phyloP scores from a whole-genome alignment of 2,888 invertebrate genomes.

The Rhagonycha lutea region DNA sequence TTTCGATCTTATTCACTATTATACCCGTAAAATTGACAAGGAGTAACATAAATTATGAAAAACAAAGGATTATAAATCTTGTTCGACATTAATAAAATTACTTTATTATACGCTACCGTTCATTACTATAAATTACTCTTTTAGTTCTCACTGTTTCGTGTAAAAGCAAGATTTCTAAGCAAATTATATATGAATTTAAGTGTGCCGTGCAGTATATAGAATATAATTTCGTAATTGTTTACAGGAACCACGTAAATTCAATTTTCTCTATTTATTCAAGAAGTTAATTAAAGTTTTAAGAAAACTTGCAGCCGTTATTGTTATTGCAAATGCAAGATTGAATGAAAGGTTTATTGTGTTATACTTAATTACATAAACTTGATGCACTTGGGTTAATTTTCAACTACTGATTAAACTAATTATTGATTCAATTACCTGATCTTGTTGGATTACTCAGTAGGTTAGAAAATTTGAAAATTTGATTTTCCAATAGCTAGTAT shows the following conservation, averaged over 20 bases:
- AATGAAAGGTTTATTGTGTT: background rate
- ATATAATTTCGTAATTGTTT: background rate
- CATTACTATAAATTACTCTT: background rate
- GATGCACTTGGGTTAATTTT: background rate
- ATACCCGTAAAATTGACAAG: too few relatives aligned
- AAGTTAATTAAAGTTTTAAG: background rate
- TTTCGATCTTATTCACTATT: too few relatives aligned
- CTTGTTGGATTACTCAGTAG: background rate
- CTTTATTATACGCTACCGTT: background rate
- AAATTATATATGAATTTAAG: background rate
- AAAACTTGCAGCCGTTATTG: background rate
- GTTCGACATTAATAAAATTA: background rate
- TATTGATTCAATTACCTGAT: background rate
- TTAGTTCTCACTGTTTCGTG: background rate
- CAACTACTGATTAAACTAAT: background rate
- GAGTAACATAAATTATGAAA: too few relatives aligned
- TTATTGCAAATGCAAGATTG: background rate
- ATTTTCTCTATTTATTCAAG: background rate
- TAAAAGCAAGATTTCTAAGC: background rate
- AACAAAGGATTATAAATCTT: background rate
- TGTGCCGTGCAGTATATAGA: background rate
- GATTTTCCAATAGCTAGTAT: background rate
- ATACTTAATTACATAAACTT: background rate
- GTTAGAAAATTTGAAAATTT: background rate
- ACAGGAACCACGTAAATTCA: background rate